phyloP scores from a whole-genome alignment of 2,888 invertebrate genomes.

The Dicyrtomina minuta region DNA sequence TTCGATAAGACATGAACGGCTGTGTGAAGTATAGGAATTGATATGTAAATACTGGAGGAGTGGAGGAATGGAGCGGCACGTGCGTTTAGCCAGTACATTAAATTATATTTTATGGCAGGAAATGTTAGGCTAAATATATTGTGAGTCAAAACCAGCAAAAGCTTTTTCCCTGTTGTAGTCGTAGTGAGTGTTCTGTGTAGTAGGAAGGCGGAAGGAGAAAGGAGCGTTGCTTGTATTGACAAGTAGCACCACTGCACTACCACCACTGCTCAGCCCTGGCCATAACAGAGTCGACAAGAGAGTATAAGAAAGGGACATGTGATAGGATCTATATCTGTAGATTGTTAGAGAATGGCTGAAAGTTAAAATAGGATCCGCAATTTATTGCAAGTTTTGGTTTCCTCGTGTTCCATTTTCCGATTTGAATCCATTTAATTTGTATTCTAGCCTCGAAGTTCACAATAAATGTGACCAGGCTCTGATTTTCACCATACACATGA shows the following conservation, averaged over 20 bases:
- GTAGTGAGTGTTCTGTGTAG: too few relatives aligned
- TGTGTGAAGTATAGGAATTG: too few relatives aligned
- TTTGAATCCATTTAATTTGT: slow-evolving; percentile 23
- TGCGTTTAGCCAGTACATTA: too few relatives aligned
- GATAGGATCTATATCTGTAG: neutral
- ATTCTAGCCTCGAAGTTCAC: slow-evolving; percentile 17
- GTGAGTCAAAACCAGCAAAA: neutral
- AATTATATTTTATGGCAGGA: too few relatives aligned
- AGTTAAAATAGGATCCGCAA: slow-evolving; percentile 11
- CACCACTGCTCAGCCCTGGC: neutral
- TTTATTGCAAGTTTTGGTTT: slow-evolving; percentile 35
- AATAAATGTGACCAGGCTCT: slow-evolving; percentile 24
- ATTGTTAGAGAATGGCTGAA: neutral
- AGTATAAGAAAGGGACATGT: neutral
- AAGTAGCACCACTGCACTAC: neutral
- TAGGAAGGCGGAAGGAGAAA: neutral
- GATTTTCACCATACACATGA: slow-evolving; percentile 2
- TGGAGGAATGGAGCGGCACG: too few relatives aligned
- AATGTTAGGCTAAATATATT: too few relatives aligned
- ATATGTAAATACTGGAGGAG: too few relatives aligned
- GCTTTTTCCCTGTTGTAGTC: neutral
- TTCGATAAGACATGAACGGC: too few relatives aligned
- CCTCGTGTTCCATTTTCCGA: slow-evolving; percentile 9
- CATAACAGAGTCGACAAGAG: neutral
- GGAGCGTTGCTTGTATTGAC: neutral